Percentiles rank a stretch among this genome's conserved stretches.
Evolutionary conservation across 2,113 vertebrate species (phyloP).

Genomic region (Scolopax mira): DNA sequence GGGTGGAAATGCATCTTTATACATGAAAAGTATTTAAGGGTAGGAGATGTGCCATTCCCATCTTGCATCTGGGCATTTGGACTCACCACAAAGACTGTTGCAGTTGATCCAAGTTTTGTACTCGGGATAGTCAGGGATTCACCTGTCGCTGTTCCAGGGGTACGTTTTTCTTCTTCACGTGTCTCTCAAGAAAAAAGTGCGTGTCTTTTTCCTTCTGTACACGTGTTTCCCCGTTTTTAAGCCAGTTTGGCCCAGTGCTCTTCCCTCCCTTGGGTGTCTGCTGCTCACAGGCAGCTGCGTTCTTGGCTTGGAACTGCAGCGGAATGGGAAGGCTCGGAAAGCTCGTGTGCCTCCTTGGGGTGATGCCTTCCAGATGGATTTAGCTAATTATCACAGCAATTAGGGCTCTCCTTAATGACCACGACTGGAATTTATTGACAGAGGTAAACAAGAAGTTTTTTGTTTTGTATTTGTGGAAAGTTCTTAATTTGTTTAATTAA

Average conservation of each 20-base stretch:
- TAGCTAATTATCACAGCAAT: neutral
- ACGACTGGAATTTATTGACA: neutral
- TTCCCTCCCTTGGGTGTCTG: neutral
- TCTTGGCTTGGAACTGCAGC: neutral
- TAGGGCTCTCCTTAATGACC: slow-evolving; percentile 5
- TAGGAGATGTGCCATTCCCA: fast-evolving
- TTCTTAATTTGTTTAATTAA: neutral
- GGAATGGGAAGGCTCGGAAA: neutral
- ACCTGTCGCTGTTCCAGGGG: neutral
- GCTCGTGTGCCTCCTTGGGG: neutral
- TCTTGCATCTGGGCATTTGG: neutral
- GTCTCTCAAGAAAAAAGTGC: neutral
- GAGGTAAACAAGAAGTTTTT: neutral
- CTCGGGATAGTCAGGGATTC: neutral
- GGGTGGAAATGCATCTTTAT: neutral
- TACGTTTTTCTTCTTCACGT: neutral
- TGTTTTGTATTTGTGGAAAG: neutral
- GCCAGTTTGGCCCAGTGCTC: neutral
- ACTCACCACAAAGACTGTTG: neutral
- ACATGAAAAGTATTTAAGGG: fast-evolving
- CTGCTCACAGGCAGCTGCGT: neutral
- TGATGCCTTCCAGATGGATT: slow-evolving; percentile 39
- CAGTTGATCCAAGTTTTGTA: neutral
- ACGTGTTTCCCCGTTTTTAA: neutral
- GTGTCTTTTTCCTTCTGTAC: neutral